Percentiles rank a stretch among this genome's conserved stretches.
phyloP scores from a whole-genome alignment of 1,140 invertebrate genomes.

The Polypedilum pembai region DNA sequence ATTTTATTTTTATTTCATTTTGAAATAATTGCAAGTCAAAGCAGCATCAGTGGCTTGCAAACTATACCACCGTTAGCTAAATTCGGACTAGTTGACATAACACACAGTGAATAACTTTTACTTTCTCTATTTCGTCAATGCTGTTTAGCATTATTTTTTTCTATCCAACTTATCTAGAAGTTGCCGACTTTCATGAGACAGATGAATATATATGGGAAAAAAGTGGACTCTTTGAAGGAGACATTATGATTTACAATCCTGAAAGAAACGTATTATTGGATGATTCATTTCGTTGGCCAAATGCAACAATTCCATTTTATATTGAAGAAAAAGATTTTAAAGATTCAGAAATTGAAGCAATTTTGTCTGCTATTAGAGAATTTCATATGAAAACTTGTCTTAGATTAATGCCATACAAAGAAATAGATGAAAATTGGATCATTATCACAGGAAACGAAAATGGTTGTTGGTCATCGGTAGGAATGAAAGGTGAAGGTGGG shows the following conservation, averaged over 20 bases:
- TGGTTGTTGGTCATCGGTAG: conserved; percentile 76
- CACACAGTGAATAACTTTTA: too few species aligned
- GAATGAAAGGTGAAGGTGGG: conserved; percentile 48
- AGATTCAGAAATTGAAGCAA: conserved; percentile 47
- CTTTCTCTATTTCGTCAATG: too few species aligned
- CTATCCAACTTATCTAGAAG: too few species aligned
- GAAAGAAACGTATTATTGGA: conserved; percentile 54
- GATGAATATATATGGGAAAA: conserved; percentile 46
- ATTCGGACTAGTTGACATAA: not conserved
- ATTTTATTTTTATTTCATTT: not conserved
- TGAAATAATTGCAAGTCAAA: not conserved
- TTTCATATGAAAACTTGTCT: conserved; percentile 66
- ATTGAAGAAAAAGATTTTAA: conserved; percentile 57
- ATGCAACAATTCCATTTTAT: conserved; percentile 55
- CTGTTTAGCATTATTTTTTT: too few species aligned
- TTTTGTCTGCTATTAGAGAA: conserved; percentile 56
- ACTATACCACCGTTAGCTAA: not conserved
- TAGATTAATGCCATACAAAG: conserved; percentile 59
- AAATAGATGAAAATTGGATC: conserved; percentile 54
- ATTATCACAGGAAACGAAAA: conserved; percentile 56
- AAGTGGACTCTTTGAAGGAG: conserved; percentile 51
- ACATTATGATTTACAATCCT: conserved; percentile 48
- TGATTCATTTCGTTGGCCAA: conserved; percentile 52
- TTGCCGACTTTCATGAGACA: too few species aligned
- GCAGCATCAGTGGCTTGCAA: not conserved